Base-by-base conservation (phyloP, 2,888 invertebrate species). In the Brenthis daphne region DNA sequence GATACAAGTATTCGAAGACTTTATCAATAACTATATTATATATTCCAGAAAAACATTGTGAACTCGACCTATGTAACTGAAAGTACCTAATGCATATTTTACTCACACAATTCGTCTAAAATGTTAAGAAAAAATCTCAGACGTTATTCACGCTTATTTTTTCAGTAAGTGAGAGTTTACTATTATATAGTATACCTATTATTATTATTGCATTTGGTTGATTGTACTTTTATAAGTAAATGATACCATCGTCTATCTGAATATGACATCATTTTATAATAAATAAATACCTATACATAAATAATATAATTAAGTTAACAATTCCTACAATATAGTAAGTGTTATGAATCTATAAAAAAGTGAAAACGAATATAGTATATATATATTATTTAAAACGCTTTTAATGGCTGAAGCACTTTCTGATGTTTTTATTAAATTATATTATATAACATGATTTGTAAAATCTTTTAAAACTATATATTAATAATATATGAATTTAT, bases 401-500 rank as follows among this genome's bases (percentile, higher is more conserved):
- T 43, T 65, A 61, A 50, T 51, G 51, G 57, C n/a, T 50, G n/a
- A 6, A 61, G 60, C 67, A 57, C 60, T 70, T 69, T 55, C 63
- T 47, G 61, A 65, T 65, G 33, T 63, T 65, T 64, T 14, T 58
- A 66, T 68, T 57, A 20, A 48, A 65, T 11, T 43, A 2, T 43
- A 43, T 43, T 43, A 6, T 50, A 64, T 68, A 24, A 54, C 51
- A 43, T 57, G n/a, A 64, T 67, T 64, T 68, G 63, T 65, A 51
- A 66, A 72, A 33, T 68, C 70, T 72, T 57, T 64, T 61, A 37
- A 70, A 24, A 29, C 50, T 65, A 65, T 50, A 65, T 13, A 57
- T 11, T 64, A 58, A 24, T 53, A 51, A 43, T 50, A 69, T 74
- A 61, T 69, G 74, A 71, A 70, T 43, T 43, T 43, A 74, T 68